Evolutionary conservation across 1,140 invertebrate species (phyloP), one percentile per base, ranked within the genome.

Genomic region (Cherax quadricarinatus): DNA sequence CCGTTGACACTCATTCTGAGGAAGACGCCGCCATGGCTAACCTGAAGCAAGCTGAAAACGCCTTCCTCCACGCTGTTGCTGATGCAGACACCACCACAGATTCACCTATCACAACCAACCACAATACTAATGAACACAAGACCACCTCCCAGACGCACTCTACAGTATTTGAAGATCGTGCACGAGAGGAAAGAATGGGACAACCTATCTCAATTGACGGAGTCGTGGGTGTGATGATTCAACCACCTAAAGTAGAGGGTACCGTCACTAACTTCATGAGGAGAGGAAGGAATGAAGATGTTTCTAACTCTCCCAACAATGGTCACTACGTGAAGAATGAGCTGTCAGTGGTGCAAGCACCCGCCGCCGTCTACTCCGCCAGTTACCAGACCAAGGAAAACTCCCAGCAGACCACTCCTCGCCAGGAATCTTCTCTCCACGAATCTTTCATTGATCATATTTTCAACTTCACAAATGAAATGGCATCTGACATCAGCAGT

Each of bases 311-410:
- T 66, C 88, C 88, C 41, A 73, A 89, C 41, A 73, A 89, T 48
- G 88, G 80, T 10, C 88, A 57, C 18, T 89, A 89, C 49, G 24
- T 75, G 88, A 89, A 83, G 81, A 89, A 89, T 41, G 88, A 89
- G 12, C 49, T 89, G n/a, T 83, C 88, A 6, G 88, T 83, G 41
- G 78, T 53, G 24, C 60, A 83, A 21, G 48, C 41, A 7, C 88
- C 62, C 24, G 80, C 80, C 9, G 62, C 85, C 14, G 85, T 86
- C 18, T 80, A 60, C 57, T 60, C 80, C 57, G 79, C 87, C 24
- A 81, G 14, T 79, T 70, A 62, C 57, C 51, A 70, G 48, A 7
- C 41, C 41, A 10, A 9, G 6, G 53, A 57, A 3, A 9, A 6
- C 53, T 0, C 24, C 18, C 66, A n/a, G 12, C 6, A 9, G 48